Conservation (phyloP, 2,797 vertebrate genomes). For the Crenichthys baileyi region DNA sequence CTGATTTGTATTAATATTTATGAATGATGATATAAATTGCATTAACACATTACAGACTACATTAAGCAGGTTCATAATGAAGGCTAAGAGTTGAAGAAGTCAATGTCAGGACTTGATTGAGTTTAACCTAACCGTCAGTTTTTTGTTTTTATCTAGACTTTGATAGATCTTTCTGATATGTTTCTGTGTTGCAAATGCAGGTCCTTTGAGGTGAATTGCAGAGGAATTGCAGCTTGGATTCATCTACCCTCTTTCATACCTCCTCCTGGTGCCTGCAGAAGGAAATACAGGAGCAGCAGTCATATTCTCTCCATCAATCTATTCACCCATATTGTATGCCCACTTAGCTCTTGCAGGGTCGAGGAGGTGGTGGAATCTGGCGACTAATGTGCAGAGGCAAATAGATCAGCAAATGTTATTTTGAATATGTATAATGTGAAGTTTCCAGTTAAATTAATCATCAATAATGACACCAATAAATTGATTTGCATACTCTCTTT, state of each 20-base stretch:
- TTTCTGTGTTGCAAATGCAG: not conserved
- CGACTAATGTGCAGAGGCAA: not conserved
- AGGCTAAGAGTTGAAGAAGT: not conserved
- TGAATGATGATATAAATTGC: not conserved
- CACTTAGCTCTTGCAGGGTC: not conserved
- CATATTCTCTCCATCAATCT: not conserved
- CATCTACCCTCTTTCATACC: constrained; percentile 56
- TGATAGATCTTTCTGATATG: not conserved
- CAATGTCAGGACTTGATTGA: not conserved
- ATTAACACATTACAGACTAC: not conserved
- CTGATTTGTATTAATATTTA: not conserved
- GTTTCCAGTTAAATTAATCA: no score
- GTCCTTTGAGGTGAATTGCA: constrained; percentile 1
- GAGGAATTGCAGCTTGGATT: not conserved
- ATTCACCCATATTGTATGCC: not conserved
- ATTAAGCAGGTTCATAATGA: not conserved
- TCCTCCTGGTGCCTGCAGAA: constrained; percentile 72
- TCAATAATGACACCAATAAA: no score
- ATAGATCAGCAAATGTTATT: no score
- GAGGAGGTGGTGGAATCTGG: not conserved
- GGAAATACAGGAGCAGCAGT: constrained; percentile 48
- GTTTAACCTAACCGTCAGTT: not conserved
- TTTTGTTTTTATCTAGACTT: not conserved
- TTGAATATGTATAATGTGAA: no score
- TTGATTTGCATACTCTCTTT: no score